A percentile compares a stretch with the other conserved stretches of the same genome.
These are phyloP conservation scores for Ptyas mucosa DNA, from an alignment of 2,113 vertebrate species.

Conservation along the genomic window DNA sequence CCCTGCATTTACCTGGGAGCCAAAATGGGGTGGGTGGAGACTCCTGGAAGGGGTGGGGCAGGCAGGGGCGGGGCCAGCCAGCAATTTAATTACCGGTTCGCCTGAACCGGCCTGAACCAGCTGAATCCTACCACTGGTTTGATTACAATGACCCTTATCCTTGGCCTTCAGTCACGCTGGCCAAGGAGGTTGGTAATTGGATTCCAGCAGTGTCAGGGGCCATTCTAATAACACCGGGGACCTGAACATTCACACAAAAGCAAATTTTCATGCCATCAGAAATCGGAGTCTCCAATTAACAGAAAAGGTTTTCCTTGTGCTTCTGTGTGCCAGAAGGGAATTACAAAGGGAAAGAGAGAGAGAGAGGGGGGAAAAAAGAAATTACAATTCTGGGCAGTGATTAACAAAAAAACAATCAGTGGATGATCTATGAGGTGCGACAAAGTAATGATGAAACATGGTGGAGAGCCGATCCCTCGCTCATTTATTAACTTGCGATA, in stretches of 20 bases:
- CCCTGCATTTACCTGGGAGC: too few species aligned
- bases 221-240: background rate
- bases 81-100: too few species aligned
- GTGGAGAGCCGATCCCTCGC: too few species aligned
- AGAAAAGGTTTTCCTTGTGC: background rate
- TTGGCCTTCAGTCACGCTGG: background rate
- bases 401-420: background rate
- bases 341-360: background rate
- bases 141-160: background rate
- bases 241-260: background rate
- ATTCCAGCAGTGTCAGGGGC: background rate
- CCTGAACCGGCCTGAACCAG: too few species aligned
- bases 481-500: background rate
- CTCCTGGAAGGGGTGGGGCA: too few species aligned
- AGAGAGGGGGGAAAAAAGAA: rapidly evolving
- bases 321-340: background rate
- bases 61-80: too few species aligned
- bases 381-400: background rate
- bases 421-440: background rate
- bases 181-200: background rate
- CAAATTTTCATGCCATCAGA: background rate
- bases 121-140: background rate
- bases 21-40: too few species aligned
- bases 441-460: background rate
- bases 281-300: background rate